phyloP scores from a whole-genome alignment of 92 coral and sea anemone species.

The Chrysogorgia sp. region DNA sequence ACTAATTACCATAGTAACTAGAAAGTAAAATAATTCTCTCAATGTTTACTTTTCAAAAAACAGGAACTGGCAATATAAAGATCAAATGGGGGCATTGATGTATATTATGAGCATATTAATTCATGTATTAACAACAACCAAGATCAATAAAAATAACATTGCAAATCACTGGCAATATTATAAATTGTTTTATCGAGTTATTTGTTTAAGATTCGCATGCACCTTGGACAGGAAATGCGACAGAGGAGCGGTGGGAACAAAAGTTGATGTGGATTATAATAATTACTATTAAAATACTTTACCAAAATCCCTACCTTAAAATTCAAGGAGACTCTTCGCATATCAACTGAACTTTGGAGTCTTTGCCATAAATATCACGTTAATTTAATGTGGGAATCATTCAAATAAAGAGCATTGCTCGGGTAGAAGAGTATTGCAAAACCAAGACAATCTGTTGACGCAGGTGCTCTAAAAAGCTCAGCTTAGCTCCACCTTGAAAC shows the following conservation, averaged over 20 bases:
- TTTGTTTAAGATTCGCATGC: conserved; percentile 17
- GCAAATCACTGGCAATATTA: neutral
- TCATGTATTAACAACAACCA: neutral
- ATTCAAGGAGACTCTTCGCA: conserved; percentile 24
- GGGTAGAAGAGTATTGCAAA: conserved; percentile 6
- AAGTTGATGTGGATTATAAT: conserved; percentile 30
- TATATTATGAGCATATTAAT: neutral
- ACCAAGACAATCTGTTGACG: conserved; percentile 45
- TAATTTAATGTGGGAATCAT: neutral
- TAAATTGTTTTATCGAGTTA: conserved; percentile 20
- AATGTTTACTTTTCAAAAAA: neutral
- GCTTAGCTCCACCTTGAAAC: conserved; percentile 45
- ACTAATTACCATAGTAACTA: conserved; percentile 28
- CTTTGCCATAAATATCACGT: conserved; percentile 8
- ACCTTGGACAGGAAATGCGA: neutral
- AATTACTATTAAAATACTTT: conserved; percentile 20
- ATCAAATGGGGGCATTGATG: neutral
- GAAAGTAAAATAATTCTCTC: neutral
- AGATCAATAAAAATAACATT: neutral
- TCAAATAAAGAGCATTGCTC: conserved; percentile 28
- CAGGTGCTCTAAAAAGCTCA: conserved; percentile 43
- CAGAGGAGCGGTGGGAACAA: conserved; percentile 10
- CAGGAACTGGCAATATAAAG: neutral
- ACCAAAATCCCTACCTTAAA: conserved; percentile 30
- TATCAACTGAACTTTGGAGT: conserved; percentile 1